Conservation (phyloP, 2,888 invertebrate species). For the Phyllotreta striolata region DNA sequence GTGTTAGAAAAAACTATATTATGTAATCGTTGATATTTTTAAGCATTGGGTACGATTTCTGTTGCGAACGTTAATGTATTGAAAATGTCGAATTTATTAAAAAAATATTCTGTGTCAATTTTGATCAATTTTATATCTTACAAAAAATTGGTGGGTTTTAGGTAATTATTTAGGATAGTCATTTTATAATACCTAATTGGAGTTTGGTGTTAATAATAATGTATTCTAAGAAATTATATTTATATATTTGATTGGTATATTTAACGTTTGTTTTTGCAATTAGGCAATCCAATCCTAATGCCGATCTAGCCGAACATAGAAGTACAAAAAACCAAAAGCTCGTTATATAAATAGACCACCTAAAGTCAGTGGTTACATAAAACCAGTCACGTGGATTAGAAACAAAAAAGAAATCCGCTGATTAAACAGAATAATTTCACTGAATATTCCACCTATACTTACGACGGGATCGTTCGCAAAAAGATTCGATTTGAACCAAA, state of each 20-base stretch:
- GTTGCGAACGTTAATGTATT: no score
- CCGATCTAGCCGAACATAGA: constrained; percentile 18
- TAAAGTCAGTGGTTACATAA: constrained; percentile 32
- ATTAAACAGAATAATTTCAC: constrained; percentile 6
- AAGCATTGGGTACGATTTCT: background rate
- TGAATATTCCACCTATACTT: constrained; percentile 34
- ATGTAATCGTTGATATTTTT: constrained; percentile 5
- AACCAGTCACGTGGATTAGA: constrained; percentile 8
- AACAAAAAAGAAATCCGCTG: constrained; percentile 11
- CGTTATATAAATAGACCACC: constrained; percentile 29
- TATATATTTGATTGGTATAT: no score
- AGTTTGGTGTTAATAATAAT: no score
- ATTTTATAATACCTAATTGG: no score
- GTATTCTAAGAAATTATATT: no score
- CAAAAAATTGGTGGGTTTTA: no score
- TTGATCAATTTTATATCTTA: no score
- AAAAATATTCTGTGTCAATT: no score
- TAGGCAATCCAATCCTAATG: constrained; percentile 3
- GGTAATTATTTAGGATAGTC: no score
- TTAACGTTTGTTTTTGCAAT: no score
- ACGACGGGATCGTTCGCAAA: constrained; percentile 24
- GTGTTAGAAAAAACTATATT: background rate
- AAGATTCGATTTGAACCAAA: constrained; percentile 15
- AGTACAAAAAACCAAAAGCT: constrained; percentile 16
- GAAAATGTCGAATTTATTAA: no score